Evolutionary conservation across 2,888 invertebrate species (phyloP), one percentile per base, ranked within the genome.

Genomic region (Polyommatus iphigenia): DNA sequence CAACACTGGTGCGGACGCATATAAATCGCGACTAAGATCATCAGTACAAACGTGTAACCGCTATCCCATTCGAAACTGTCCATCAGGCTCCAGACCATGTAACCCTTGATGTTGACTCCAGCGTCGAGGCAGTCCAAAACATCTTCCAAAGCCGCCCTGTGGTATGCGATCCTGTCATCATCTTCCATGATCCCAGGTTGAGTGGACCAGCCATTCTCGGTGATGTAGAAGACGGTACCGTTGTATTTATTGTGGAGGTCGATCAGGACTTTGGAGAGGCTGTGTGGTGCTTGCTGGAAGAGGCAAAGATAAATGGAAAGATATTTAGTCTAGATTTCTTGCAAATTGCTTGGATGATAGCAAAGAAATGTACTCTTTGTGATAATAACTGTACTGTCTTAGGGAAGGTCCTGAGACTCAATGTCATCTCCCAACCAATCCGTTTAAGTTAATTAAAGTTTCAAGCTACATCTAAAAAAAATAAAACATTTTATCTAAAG

Each of bases 191-290:
- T 87, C 0, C 81, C 82, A 2, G 85, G 83, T 0, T 57, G 1
- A 20, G 91, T 92, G 3, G 94, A 92, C 88, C 91, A 94, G 8
- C 96, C 96, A 79, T 95, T 96, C 84, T 96, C 96, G 0, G 95
- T 95, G 57, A 96, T 89, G 81, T 94, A 95, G 80, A 96, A 90
- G 59, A 90, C 83, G 0, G 95, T 94, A 82, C 95, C 91, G 41
- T 92, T 92, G 84, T 95, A 95, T 78, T 88, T 90, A 5, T 86
- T 82, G 46, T 90, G 89, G 0, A 95, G 84, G 78, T 95, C 93
- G 5, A 90, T 92, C 0, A 96, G 83, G 1, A 95, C 82, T 78
- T 95, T 94, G 80, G 89, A 87, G 59, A 96, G 89, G 24, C 96
- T 96, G 90, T 95, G 91, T 0, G 96, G 95, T 20, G 94, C 92